Percentiles rank a stretch among this genome's conserved stretches.
These are phyloP conservation scores for Drosophila sucinea DNA, from an alignment of 1,140 invertebrate genomes.

Conservation along the genomic window DNA sequence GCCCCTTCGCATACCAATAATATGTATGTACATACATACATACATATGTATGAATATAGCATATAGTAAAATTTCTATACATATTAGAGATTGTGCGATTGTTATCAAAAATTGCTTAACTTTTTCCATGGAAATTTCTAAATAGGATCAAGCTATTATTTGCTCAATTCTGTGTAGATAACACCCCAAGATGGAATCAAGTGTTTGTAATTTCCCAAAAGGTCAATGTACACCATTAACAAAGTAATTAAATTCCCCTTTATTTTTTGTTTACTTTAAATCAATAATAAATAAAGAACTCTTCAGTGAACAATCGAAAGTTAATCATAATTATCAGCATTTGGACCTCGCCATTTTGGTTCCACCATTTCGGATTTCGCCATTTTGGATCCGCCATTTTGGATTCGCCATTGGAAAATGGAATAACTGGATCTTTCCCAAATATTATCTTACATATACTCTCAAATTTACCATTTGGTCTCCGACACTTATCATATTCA, in stretches of 20 bases:
- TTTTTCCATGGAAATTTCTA: constrained; percentile 4
- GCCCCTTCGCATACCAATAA: constrained; percentile 1
- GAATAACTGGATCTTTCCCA: too few species aligned
- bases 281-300: too few species aligned
- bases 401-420: too few species aligned
- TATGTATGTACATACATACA: neutral
- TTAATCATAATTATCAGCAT: too few species aligned
- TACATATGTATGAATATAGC: neutral
- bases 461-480: constrained; percentile 38
- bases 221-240: too few species aligned
- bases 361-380: too few species aligned
- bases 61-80: neutral
- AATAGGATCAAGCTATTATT: constrained; percentile 7
- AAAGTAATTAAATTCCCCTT: too few species aligned
- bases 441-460: neutral
- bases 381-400: too few species aligned
- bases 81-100: constrained; percentile 8
- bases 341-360: too few species aligned
- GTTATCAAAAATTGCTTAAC: constrained; percentile 20
- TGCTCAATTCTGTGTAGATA: neutral
- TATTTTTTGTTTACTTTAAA: too few species aligned
- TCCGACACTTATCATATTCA: neutral
- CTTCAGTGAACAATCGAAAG: too few species aligned
- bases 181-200: neutral
- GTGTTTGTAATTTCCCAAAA: neutral